Evolutionary conservation across 1,140 invertebrate genomes (phyloP), one percentile per base, ranked within the genome.

Genomic region (Diorhabda carinulata): DNA sequence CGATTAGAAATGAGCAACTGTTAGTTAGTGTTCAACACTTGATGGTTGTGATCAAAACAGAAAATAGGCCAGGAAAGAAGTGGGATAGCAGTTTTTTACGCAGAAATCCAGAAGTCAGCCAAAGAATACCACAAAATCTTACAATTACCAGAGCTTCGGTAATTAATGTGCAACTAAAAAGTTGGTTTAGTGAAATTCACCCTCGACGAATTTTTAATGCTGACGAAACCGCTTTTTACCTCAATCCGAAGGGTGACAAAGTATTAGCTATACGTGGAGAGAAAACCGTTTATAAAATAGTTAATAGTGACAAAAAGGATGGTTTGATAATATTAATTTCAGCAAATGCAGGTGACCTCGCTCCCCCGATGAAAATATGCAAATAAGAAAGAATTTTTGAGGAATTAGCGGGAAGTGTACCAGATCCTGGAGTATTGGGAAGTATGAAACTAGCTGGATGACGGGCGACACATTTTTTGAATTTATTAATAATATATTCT

Each of bases 391-490:
- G 52, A 2, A 56, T 56, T 56, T 2, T n/a, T 56, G 2, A 6
- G 6, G 6, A 56, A 7, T 7, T 56, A 7, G 52, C 52, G n/a
- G 6, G 6, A 56, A n/a, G 6, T 7, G 6, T 7, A 56, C 6
- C n/a, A 56, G n/a, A 56, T 6, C 6, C 4, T 59, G 40, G 2
- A 10, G 40, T 5, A 59, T 59, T 5, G 57, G 79, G 9, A 67
- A 74, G 45, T 72, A 77, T 10, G 77, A 81, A 25, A 78, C 65
- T 43, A 78, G 81, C 4, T 83, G 81, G 81, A 82, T 81, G 78
- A 81, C 60, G 60, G 75, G 43, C 42, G 76, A 76, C 73, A 61
- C 70, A 5, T 83, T 82, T 70, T 82, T 77, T 70, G 75, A 82
- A 73, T 83, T 79, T 67, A 70, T 81, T 41, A 71, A 73, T 10